These are phyloP conservation scores for Ecliptopera silaceata DNA, from an alignment of 2,888 invertebrate genomes.

Conservation along the genomic window DNA sequence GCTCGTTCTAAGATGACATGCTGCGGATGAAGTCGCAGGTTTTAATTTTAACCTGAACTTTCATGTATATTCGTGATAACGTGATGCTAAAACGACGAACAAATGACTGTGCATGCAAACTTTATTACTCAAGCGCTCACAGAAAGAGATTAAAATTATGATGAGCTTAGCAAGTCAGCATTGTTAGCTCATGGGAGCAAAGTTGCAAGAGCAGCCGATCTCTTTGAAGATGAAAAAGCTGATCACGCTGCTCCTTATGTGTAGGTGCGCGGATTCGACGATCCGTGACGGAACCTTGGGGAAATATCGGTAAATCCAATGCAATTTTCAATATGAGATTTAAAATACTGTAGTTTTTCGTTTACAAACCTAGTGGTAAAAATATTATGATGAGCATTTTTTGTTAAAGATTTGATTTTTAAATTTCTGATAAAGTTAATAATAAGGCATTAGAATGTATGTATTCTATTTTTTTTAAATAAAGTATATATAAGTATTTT, in stretches of 20 bases:
- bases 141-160: conserved; percentile 30
- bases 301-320: conserved; percentile 18
- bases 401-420: too few relatives aligned
- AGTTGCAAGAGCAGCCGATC: conserved; percentile 49
- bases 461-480: too few relatives aligned
- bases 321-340: conserved; percentile 13
- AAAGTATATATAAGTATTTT: too few relatives aligned
- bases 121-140: conserved; percentile 4
- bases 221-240: conserved; percentile 49
- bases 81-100: too few relatives aligned
- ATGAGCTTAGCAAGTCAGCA: conserved; percentile 21
- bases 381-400: too few relatives aligned
- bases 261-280: conserved; percentile 13
- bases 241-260: conserved; percentile 26
- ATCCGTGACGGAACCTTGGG: conserved; percentile 19
- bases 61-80: too few relatives aligned
- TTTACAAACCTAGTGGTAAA: background rate
- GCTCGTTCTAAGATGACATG: too few relatives aligned
- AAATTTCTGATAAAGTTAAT: too few relatives aligned
- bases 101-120: too few relatives aligned
- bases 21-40: too few relatives aligned
- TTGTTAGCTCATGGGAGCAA: conserved; percentile 45
- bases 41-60: too few relatives aligned
- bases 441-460: too few relatives aligned
- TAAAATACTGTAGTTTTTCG: background rate